A percentile compares a stretch with the other conserved stretches of the same genome.
Evolutionary conservation across 2,113 vertebrate genomes (phyloP).

Genomic region (Chaenocephalus aceratus): DNA sequence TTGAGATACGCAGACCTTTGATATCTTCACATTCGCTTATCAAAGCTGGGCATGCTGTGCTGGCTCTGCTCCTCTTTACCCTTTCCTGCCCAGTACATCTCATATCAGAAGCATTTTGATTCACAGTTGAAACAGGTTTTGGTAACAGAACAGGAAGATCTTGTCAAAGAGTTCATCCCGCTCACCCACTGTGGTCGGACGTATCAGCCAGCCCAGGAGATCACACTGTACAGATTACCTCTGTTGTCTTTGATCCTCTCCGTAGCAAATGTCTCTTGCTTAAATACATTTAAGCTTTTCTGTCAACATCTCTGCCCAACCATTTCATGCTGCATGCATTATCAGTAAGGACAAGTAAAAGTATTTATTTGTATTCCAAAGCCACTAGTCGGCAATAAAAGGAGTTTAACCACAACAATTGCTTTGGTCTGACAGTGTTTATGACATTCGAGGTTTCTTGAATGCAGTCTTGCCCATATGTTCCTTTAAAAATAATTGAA

Average conservation of each 20-base stretch:
- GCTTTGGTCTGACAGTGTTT: slow-evolving; percentile 26
- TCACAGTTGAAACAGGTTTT: slow-evolving; percentile 70
- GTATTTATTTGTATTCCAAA: slow-evolving; percentile 37
- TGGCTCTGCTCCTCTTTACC: slow-evolving; percentile 49
- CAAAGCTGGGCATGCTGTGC: slow-evolving; percentile 64
- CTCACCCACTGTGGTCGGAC: slow-evolving; percentile 59
- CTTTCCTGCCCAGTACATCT: slow-evolving; percentile 64
- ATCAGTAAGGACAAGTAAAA: slow-evolving; percentile 30
- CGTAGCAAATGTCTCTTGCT: slow-evolving; percentile 58
- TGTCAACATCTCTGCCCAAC: slow-evolving; percentile 19
- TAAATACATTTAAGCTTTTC: slow-evolving; percentile 47
- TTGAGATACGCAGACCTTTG: slow-evolving; percentile 61
- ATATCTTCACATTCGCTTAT: slow-evolving; percentile 71
- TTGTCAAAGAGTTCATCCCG: slow-evolving; percentile 73
- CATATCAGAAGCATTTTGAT: slow-evolving; percentile 77
- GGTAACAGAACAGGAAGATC: slow-evolving; percentile 68
- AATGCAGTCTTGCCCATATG: slow-evolving; percentile 13
- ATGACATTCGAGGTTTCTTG: slow-evolving; percentile 33
- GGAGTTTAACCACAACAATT: slow-evolving; percentile 5
- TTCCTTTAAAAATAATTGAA: slow-evolving; percentile 54
- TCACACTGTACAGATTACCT: slow-evolving; percentile 70
- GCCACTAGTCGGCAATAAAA: slow-evolving; percentile 17
- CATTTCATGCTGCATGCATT: slow-evolving; percentile 48
- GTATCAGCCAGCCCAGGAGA: slow-evolving; percentile 64
- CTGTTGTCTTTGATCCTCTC: slow-evolving; percentile 64